A percentile compares a stretch with the other conserved stretches of the same genome.
phyloP scores from a whole-genome alignment of 2,797 vertebrate species.

The Paguma larvata region DNA sequence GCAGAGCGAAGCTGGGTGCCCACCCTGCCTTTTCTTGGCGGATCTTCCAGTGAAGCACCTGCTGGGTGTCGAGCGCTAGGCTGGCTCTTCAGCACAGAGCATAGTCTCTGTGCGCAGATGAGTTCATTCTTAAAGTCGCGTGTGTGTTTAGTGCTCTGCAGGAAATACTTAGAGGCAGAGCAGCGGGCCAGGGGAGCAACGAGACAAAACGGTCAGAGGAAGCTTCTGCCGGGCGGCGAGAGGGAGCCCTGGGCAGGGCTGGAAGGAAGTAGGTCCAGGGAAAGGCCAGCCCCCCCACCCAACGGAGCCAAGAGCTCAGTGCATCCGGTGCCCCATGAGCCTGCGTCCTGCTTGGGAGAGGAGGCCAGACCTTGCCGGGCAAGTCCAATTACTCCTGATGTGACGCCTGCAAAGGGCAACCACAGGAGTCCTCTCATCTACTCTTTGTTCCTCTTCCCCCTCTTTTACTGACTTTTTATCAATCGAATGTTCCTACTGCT shows the following conservation, averaged over 20 bases:
- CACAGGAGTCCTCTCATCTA: background rate
- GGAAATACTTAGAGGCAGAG: background rate
- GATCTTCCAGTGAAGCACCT: rapidly evolving
- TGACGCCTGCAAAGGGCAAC: no score
- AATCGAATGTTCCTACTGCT: background rate
- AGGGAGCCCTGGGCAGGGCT: rapidly evolving
- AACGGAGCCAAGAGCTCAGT: no score
- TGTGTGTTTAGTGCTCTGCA: rapidly evolving
- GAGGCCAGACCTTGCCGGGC: background rate
- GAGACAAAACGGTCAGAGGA: background rate
- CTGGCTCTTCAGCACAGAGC: background rate
- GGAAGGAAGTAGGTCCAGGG: rapidly evolving
- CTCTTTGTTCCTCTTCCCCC: background rate
- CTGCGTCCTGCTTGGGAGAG: rapidly evolving
- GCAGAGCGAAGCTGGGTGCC: background rate
- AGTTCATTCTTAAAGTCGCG: background rate
- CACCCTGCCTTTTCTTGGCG: no score
- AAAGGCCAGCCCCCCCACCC: background rate
- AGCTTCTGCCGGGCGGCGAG: background rate
- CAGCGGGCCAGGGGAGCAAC: background rate
- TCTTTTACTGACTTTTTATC: background rate
- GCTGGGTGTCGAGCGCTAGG: rapidly evolving
- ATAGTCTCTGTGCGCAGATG: background rate
- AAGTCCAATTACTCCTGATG: background rate
- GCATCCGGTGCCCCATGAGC: background rate